These are phyloP conservation scores for Apostichopus leukothele DNA, from an alignment of 53 echinoderm and acorn worm species.

Conservation along the genomic window DNA sequence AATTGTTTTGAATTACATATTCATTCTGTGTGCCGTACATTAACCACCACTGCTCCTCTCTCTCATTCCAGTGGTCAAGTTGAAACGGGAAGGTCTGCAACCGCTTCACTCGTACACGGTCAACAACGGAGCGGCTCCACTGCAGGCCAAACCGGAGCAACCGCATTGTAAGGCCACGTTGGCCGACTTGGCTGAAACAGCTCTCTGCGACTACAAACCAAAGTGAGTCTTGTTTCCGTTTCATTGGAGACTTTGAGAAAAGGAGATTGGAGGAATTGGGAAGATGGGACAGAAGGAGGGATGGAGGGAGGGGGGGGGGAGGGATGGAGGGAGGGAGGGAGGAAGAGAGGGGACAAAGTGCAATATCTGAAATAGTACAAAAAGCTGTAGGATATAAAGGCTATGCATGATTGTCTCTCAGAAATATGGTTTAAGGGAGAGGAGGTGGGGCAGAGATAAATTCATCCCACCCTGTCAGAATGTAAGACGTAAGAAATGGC, in stretches of 20 bases:
- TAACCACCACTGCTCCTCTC: not conserved
- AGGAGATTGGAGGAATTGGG: not conserved
- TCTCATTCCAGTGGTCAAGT: constrained; percentile 46
- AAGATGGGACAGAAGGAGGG: not conserved
- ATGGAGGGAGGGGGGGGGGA: not conserved
- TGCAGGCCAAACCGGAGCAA: constrained; percentile 76
- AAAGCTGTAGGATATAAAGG: too few species aligned
- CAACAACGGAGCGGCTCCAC: constrained; percentile 60
- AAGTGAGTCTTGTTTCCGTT: constrained; percentile 10
- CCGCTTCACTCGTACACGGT: constrained; percentile 30
- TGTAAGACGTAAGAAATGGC: too few species aligned
- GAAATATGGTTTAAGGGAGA: too few species aligned
- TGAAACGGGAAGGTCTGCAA: constrained; percentile 61
- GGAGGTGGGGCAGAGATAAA: too few species aligned
- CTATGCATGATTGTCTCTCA: too few species aligned
- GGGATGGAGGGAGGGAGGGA: not conserved
- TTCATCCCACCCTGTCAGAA: too few species aligned
- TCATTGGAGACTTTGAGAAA: not conserved
- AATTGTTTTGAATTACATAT: too few species aligned
- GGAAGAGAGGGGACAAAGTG: not conserved
- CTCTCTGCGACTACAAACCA: constrained; percentile 69
- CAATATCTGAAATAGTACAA: too few species aligned
- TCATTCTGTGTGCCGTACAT: too few species aligned
- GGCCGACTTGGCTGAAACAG: constrained; percentile 89
- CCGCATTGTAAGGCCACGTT: constrained; percentile 81